Evolutionary conservation across 2,888 invertebrate genomes (phyloP), one percentile per base, ranked within the genome.

Genomic region (Idaea dimidiata): DNA sequence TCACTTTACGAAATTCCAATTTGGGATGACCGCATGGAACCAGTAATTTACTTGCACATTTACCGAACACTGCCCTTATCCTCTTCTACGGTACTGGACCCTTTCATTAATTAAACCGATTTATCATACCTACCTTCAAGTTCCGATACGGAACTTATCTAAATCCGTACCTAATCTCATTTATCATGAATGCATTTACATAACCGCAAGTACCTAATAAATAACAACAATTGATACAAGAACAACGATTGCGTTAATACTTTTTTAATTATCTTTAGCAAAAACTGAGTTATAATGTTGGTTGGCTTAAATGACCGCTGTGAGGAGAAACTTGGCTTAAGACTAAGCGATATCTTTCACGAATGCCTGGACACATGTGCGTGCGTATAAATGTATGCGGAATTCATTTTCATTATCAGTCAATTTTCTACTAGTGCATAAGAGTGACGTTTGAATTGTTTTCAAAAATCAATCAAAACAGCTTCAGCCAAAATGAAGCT

Each of bases 381-480:
- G 88, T 91, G 91, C 82, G 76, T 92, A 92, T 92, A 92, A 91
- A 91, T 91, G 81, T 88, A 91, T 89, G 88, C 88, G 91, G 91
- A 88, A 91, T 92, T 91, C 89, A 87, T 82, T 92, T 91, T 92
- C 91, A 91, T 89, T 91, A 88, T 83, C 85, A 92, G 90, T 92
- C 74, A 80, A 81, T 86, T 87, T 87, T 88, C 83, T 78, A 83
- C 79, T 79, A 79, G 83, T 87, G 86, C 69, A 76, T 79, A 76
- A 82, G 83, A 82, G 89, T 90, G 87, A 88, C 89, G 91, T 87
- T 80, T 77, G 66, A 79, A 76, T 75, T 76, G 73, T 76, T 74
- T 77, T 70, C 73, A 73, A 72, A 79, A 76, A 72, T 70, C 24
- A 61, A 64, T 55, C 61, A 59, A 72, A 58, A 80, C 80, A 84